A percentile compares a stretch with the other conserved stretches of the same genome.
phyloP scores from a whole-genome alignment of 64 coral and sea anemone genomes.

The Hydrozoanthus tunicans region DNA sequence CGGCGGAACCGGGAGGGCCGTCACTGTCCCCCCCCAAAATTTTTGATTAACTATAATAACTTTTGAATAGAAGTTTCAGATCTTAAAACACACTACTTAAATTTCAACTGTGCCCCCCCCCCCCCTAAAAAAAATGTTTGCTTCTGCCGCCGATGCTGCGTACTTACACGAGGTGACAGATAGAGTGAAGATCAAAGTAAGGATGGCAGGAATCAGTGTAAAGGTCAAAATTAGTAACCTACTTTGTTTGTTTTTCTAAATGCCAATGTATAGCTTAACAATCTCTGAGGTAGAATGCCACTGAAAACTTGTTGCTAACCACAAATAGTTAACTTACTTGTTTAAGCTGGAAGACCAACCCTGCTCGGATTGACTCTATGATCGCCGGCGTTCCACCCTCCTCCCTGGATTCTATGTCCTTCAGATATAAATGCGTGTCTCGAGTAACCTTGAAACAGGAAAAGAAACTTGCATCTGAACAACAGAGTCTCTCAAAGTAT shows the following conservation, averaged over 20 bases:
- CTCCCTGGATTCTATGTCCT: slow-evolving; percentile 53
- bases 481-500: neutral
- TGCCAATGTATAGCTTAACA: neutral
- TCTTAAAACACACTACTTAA: too few species aligned
- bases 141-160: too few species aligned
- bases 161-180: neutral
- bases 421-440: slow-evolving; percentile 50
- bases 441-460: slow-evolving; percentile 22
- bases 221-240: too few species aligned
- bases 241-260: neutral
- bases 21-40: too few species aligned
- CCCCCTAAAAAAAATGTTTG: neutral
- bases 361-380: slow-evolving; percentile 45
- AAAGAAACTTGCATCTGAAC: neutral
- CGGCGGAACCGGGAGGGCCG: too few species aligned
- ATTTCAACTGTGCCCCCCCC: too few species aligned
- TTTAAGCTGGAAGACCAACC: slow-evolving; percentile 62
- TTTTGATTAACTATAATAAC: too few species aligned
- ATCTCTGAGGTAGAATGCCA: neutral
- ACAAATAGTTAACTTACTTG: neutral
- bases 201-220: neutral
- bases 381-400: slow-evolving; percentile 57
- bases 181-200: neutral
- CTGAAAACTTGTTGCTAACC: neutral
- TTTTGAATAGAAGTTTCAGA: too few species aligned